These are phyloP conservation scores for Xenentodon cancila DNA, from an alignment of 2,797 vertebrate genomes.

Conservation along the genomic window DNA sequence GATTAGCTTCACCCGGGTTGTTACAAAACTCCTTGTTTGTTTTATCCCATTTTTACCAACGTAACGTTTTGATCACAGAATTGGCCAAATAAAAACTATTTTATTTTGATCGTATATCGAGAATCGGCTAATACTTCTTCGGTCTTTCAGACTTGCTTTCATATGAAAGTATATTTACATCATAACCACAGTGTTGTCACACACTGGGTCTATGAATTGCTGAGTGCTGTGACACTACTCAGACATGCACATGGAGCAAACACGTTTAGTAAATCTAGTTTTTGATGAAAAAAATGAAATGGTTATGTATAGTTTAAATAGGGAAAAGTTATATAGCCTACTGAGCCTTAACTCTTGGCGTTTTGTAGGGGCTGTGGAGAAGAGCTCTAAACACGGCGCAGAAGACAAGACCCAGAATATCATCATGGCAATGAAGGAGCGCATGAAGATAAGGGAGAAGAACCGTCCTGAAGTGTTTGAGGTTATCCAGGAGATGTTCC, in stretches of 20 bases:
- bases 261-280: too few relatives aligned
- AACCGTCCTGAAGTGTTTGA: slow-evolving; percentile 97
- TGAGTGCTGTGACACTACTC: not conserved
- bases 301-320: not conserved
- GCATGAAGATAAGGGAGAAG: slow-evolving; percentile 98
- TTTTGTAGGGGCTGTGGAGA: slow-evolving; percentile 93
- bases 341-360: not conserved
- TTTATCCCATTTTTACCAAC: slow-evolving; percentile 25
- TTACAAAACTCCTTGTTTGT: slow-evolving; percentile 44
- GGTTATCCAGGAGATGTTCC: slow-evolving; percentile 96
- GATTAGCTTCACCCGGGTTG: slow-evolving; percentile 63
- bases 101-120: slow-evolving; percentile 39
- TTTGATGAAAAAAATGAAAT: slow-evolving; percentile 3
- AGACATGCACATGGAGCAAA: too few relatives aligned
- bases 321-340: not conserved
- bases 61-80: slow-evolving; percentile 55
- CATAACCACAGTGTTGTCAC: not conserved
- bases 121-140: slow-evolving; percentile 30
- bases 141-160: slow-evolving; percentile 3
- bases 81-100: slow-evolving; percentile 31
- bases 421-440: slow-evolving; percentile 98
- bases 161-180: not conserved
- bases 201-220: slow-evolving; percentile 5
- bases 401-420: slow-evolving; percentile 98
- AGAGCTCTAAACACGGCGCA: slow-evolving; percentile 97